A percentile compares a stretch with the other conserved stretches of the same genome.
phyloP scores from a whole-genome alignment of 1,140 invertebrate species.

The Galleria mellonella region DNA sequence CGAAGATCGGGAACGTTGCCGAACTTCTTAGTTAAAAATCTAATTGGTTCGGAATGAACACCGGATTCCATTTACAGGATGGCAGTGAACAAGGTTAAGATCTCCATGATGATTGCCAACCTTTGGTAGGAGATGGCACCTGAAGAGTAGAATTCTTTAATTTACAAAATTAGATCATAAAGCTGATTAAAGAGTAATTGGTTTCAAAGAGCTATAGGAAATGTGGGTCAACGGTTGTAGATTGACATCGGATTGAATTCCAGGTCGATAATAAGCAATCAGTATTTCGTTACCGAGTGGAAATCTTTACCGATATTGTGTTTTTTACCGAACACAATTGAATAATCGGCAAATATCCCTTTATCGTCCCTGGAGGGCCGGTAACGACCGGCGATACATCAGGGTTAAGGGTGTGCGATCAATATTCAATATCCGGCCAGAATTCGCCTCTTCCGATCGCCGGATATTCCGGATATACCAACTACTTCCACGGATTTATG shows the following conservation, averaged over 20 bases:
- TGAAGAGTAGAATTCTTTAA: too few relatives aligned
- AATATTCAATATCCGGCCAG: slow-evolving; percentile 69
- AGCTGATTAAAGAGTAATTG: too few relatives aligned
- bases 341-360: slow-evolving; percentile 46
- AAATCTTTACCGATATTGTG: slow-evolving; percentile 16
- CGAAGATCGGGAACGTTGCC: too few relatives aligned
- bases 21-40: too few relatives aligned
- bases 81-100: too few relatives aligned
- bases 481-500: slow-evolving; percentile 33
- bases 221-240: neutral
- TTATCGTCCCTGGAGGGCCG: slow-evolving; percentile 39
- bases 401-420: slow-evolving; percentile 66
- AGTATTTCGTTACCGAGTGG: neutral
- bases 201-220: too few relatives aligned
- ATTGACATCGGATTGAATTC: slow-evolving; percentile 2
- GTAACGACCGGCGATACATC: slow-evolving; percentile 57
- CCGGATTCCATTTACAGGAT: too few relatives aligned
- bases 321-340: slow-evolving; percentile 40
- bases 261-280: slow-evolving; percentile 5
- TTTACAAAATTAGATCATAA: too few relatives aligned
- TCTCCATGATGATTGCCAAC: too few relatives aligned
- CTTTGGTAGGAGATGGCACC: too few relatives aligned
- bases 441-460: slow-evolving; percentile 63
- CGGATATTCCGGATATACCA: slow-evolving; percentile 42
- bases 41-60: too few relatives aligned